Evolutionary conservation across 1,140 invertebrate species (phyloP), one percentile per base, ranked within the genome.

Genomic region (Brachionus calyciflorus): DNA sequence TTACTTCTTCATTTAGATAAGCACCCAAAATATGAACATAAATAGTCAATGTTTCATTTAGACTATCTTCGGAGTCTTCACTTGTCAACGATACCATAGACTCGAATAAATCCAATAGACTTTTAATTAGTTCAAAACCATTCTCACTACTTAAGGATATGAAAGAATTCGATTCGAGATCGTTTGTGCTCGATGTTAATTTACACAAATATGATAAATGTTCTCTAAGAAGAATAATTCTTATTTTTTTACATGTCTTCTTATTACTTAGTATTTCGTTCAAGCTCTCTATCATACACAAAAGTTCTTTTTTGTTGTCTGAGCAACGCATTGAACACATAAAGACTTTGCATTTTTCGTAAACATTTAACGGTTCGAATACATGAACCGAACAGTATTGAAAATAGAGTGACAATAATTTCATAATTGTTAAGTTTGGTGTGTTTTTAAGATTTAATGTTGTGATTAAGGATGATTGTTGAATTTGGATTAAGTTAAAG

Each of bases 311-410:
- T 26, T 14, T 19, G 14, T 51, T 37, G 19, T 73, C 69, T 12
- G 69, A 73, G 30, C 69, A 73, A 9, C 69, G 21, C 69, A 73
- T 73, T 55, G 69, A 73, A 19, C 69, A 73, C 69, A 73, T 73
- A 21, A 73, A 55, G 17, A 73, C 46, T 24, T 73, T 73, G 19
- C 69, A 73, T 21, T 73, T 73, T 73, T 73, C 69, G 46, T 73
- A 73, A 10, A 73, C 69, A 41, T 73, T 73, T 14, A 73, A 41
- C 2, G 69, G 69, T 41, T 73, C 69, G n/a, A 73, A 73, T n/a
- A 73, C 44, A 14, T 73, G 28, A 21, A 51, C 4, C 3, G 69
- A 49, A 55, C 69, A 51, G 24, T 21, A 51, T 51, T 73, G 69
- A n/a, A 73, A 73, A 28, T 40, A 73, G 12, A 51, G 33, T 17